These are phyloP conservation scores for Anorthoa munda DNA, from an alignment of 2,888 invertebrate genomes.

Conservation along the genomic window DNA sequence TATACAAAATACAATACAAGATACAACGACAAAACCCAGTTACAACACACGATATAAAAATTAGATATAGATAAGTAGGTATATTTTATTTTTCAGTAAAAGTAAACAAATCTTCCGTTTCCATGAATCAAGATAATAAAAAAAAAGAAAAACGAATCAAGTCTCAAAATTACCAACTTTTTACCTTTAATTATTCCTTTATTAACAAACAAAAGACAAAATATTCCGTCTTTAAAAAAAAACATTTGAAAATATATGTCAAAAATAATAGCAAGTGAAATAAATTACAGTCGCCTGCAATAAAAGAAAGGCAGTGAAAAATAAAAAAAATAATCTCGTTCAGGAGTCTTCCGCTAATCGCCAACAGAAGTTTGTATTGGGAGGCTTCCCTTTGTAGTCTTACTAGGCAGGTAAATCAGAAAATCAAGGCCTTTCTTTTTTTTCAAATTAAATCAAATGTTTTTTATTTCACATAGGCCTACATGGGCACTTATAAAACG, in stretches of 20 bases:
- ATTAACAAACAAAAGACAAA: conserved; percentile 54
- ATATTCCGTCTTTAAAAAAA: conserved; percentile 50
- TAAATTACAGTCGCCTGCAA: conserved; percentile 73
- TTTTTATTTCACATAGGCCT: too few species aligned
- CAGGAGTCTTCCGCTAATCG: conserved; percentile 76
- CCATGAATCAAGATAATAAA: conserved; percentile 13
- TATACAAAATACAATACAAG: too few species aligned
- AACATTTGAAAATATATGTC: conserved; percentile 64
- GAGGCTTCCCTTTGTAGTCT: conserved; percentile 52
- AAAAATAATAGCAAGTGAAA: conserved; percentile 72
- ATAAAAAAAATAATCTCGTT: conserved; percentile 79
- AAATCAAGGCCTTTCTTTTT: conserved; percentile 17
- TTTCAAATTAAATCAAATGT: too few species aligned
- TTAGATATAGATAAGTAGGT: too few species aligned
- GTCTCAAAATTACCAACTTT: conserved; percentile 32
- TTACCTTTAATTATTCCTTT: conserved; percentile 53
- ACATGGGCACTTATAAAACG: too few species aligned
- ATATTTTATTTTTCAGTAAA: neutral
- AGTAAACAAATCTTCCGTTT: neutral
- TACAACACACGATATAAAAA: too few species aligned
- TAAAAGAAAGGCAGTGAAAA: conserved; percentile 72
- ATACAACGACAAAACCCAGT: too few species aligned
- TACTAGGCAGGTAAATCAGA: conserved; percentile 27
- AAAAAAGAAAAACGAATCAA: conserved; percentile 46
- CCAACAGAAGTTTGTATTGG: conserved; percentile 75